Conservation (phyloP, 2,888 invertebrate genomes). For the Drosophila atroscutellata region DNA sequence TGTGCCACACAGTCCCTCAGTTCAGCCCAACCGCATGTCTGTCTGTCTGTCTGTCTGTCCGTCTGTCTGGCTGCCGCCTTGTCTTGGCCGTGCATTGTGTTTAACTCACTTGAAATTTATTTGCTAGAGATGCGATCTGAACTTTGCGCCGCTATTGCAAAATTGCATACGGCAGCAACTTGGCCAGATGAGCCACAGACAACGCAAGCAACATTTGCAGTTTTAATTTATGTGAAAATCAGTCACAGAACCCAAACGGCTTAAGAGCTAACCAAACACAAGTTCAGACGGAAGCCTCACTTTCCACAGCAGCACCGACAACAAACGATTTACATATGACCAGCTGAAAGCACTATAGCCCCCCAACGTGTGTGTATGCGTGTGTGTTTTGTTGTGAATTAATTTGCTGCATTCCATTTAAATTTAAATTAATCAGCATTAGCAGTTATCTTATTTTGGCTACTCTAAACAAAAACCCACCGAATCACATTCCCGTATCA, state of each 20-base stretch:
- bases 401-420: constrained; percentile 51
- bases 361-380: constrained; percentile 16
- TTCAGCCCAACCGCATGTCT: constrained; percentile 22
- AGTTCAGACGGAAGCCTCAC: constrained; percentile 37
- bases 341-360: constrained; percentile 27
- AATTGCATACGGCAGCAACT: constrained; percentile 39
- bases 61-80: constrained; percentile 27
- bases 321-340: constrained; percentile 44
- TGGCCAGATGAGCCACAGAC: constrained; percentile 16
- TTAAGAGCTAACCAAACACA: constrained; percentile 34
- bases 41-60: constrained; percentile 15
- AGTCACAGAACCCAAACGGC: constrained; percentile 33
- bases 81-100: constrained; percentile 66
- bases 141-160: constrained; percentile 66
- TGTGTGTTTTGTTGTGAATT: constrained; percentile 25
- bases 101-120: constrained; percentile 71
- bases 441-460: constrained; percentile 24
- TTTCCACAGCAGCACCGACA: constrained; percentile 28
- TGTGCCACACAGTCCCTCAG: constrained; percentile 11
- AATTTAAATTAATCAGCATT: constrained; percentile 39
- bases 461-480: constrained; percentile 1
- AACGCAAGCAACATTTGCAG: constrained; percentile 55
- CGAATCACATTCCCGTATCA: constrained; percentile 1
- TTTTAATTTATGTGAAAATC: constrained; percentile 73
- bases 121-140: constrained; percentile 74